These are phyloP conservation scores for Eutolmus rufibarbis DNA, from an alignment of 2,888 invertebrate genomes.

Conservation along the genomic window DNA sequence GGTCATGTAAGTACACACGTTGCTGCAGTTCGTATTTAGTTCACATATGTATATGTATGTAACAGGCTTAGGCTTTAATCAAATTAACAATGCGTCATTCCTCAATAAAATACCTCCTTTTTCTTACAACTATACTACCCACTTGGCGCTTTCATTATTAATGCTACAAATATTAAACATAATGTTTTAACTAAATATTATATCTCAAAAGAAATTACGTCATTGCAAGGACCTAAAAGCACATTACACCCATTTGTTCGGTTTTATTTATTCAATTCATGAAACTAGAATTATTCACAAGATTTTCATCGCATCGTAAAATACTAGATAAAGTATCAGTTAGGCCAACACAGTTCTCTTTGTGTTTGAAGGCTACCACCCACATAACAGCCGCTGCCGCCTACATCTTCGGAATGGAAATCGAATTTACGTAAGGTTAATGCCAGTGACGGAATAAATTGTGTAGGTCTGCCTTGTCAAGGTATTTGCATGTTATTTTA, in stretches of 20 bases:
- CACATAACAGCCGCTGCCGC: neutral
- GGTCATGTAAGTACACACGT: too few species aligned
- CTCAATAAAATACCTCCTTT: too few species aligned
- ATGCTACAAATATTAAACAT: neutral
- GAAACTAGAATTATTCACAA: neutral
- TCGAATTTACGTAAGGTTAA: neutral
- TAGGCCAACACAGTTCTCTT: neutral
- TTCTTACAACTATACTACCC: too few species aligned
- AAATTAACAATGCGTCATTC: too few species aligned
- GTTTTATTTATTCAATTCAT: neutral
- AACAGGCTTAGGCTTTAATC: too few species aligned
- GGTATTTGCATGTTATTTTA: neutral
- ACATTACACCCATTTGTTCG: neutral
- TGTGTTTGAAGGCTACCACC: neutral
- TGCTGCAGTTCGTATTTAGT: too few species aligned
- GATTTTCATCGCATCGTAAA: neutral
- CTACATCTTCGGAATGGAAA: neutral
- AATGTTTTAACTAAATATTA: neutral
- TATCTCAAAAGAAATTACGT: neutral
- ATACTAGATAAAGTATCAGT: neutral
- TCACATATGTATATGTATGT: too few species aligned
- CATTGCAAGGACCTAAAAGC: neutral
- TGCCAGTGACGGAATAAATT: neutral
- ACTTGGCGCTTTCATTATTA: too few species aligned
- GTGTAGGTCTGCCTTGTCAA: neutral